Evolutionary conservation across 2,888 invertebrate species (phyloP), one percentile per base, ranked within the genome.

Genomic region (Sericinus montela): DNA sequence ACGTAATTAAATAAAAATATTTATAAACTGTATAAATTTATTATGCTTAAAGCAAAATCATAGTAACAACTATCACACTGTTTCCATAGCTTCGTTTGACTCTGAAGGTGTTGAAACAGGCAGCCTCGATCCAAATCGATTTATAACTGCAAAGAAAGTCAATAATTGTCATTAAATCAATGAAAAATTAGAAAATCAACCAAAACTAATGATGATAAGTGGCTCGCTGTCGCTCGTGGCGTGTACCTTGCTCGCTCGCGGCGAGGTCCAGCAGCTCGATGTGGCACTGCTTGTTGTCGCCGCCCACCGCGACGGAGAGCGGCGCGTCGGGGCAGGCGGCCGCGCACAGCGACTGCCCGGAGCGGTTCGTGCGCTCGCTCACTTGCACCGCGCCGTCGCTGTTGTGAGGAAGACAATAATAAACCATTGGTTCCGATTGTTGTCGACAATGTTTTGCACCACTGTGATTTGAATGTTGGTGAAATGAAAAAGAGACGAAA

Each of bases 261-360:
- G 86, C 77, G 30, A 94, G 83, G 78, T 95, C 91, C 58, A 92
- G 85, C 11, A 96, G 89, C 55, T 92, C 91, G 54, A 94, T 92
- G 75, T 93, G 94, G 67, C 93, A 90, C 45, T 93, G 91, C 64
- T 94, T 94, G 69, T 95, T 94, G 73, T 96, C 96, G 0, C 98
- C 98, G 34, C 97, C 98, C 45, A 94, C 83, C 9, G 94, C 94
- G 57, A 97, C 87, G n/a, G 93, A 90, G 75, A 93, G 94, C 1
- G 96, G 94, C 65, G 93, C 93, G 66, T 98, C 96, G 0, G 97
- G 97, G 66, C 94, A 95, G 44, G 92, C 84, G 34, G 92, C 92
- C 55, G 94, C 88, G 69, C 95, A 94, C 67, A 94, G 92, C 45
- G 94, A 84, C 15, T 91, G 90, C 0, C 95, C 97, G 77, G 97